Evolutionary conservation across 2,888 invertebrate species (phyloP).

Genomic region (Pseudococcus viburni): DNA sequence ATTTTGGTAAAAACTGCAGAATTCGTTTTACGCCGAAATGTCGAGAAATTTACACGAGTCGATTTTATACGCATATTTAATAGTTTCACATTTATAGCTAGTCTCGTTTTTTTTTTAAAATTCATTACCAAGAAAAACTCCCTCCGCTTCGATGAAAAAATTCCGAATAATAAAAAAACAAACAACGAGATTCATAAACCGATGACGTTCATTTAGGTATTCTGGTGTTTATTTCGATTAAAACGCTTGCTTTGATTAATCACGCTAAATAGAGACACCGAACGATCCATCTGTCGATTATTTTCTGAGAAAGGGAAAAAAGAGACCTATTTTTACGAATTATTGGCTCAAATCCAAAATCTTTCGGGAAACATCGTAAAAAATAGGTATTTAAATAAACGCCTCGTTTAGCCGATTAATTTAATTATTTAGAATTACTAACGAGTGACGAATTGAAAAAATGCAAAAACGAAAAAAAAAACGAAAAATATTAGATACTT

Average conservation of each 20-base stretch:
- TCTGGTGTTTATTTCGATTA: conserved; percentile 33
- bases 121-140: neutral
- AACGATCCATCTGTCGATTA: neutral
- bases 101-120: neutral
- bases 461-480: neutral
- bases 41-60: too few relatives aligned
- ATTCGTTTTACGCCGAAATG: too few relatives aligned
- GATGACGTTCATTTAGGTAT: neutral
- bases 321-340: conserved; percentile 34
- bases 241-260: conserved; percentile 27
- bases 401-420: neutral
- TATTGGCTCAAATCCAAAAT: conserved; percentile 23
- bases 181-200: conserved; percentile 1
- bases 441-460: neutral
- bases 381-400: neutral
- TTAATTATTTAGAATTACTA: neutral
- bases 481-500: neutral
- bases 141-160: neutral
- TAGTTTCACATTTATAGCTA: neutral
- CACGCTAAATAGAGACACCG: neutral
- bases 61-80: too few relatives aligned
- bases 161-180: neutral
- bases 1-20: too few relatives aligned
- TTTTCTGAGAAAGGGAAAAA: conserved; percentile 1
- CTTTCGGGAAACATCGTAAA: neutral